A percentile compares a stretch with the other conserved stretches of the same genome.
phyloP scores from a whole-genome alignment of 2,888 invertebrate species.

The Caenorhabditis zanzibari region DNA sequence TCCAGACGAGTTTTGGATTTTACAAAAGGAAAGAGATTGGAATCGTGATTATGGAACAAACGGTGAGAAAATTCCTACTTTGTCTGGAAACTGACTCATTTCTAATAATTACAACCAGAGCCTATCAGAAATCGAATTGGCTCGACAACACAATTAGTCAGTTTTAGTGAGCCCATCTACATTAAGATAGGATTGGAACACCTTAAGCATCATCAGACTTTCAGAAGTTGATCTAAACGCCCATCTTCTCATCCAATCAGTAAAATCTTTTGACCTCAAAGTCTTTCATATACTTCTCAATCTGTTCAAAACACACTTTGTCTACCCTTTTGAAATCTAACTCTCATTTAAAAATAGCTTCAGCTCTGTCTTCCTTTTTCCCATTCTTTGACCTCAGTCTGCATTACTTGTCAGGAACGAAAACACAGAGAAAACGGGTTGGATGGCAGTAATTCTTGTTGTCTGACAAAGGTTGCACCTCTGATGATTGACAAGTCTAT shows the following conservation, averaged over 20 bases:
- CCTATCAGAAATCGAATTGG: too few relatives aligned
- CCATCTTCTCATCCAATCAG: neutral
- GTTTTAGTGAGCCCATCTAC: too few relatives aligned
- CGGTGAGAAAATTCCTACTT: too few relatives aligned
- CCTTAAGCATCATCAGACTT: too few relatives aligned
- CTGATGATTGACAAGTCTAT: constrained; percentile 55
- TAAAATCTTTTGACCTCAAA: neutral
- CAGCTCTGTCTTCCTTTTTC: neutral
- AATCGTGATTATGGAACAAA: too few relatives aligned
- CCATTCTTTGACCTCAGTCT: constrained; percentile 36
- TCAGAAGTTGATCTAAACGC: too few relatives aligned
- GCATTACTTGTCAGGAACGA: constrained; percentile 5
- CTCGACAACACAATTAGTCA: too few relatives aligned
- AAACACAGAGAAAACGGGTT: constrained; percentile 21
- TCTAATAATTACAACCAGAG: too few relatives aligned
- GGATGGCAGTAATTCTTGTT: constrained; percentile 27
- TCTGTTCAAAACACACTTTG: constrained; percentile 18
- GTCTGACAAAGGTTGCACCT: constrained; percentile 43
- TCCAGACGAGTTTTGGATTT: too few relatives aligned
- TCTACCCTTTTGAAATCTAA: neutral
- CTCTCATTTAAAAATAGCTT: constrained; percentile 22
- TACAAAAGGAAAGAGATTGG: too few relatives aligned
- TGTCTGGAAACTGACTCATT: too few relatives aligned
- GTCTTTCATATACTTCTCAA: neutral
- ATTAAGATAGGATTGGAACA: too few relatives aligned